Evolutionary conservation across 1,140 invertebrate genomes (phyloP).

Genomic region (Hyles vespertilio): DNA sequence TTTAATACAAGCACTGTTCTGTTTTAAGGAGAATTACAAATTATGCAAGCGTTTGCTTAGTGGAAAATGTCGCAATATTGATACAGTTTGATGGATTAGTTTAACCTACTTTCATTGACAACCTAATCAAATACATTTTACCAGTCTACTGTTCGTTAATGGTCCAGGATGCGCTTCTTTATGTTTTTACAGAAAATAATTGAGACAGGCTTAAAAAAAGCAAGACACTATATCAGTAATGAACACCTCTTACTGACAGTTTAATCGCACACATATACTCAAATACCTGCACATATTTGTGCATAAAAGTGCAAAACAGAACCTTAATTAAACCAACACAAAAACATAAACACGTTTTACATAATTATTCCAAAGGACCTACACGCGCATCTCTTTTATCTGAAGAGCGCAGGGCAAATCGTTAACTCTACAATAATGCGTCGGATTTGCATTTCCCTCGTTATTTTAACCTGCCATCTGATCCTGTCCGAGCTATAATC

Average conservation of each 20-base stretch:
- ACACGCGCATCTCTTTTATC: slow-evolving; percentile 17
- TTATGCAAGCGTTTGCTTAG: slow-evolving; percentile 17
- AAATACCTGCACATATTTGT: too few species aligned
- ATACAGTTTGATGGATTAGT: background rate
- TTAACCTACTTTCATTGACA: background rate
- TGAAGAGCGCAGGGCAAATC: slow-evolving; percentile 20
- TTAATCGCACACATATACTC: too few species aligned
- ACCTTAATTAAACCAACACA: too few species aligned
- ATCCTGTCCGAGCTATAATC: slow-evolving; percentile 42
- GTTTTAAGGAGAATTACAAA: slow-evolving; percentile 17
- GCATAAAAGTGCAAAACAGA: too few species aligned
- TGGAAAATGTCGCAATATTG: background rate
- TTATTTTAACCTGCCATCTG: slow-evolving; percentile 40
- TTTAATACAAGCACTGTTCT: slow-evolving; percentile 28
- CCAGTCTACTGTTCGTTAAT: background rate
- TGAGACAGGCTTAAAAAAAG: too few species aligned
- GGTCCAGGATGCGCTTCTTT: background rate
- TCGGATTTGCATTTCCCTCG: slow-evolving; percentile 41
- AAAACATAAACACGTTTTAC: background rate
- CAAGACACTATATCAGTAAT: too few species aligned
- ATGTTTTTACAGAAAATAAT: background rate
- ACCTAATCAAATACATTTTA: background rate
- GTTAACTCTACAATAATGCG: slow-evolving; percentile 20
- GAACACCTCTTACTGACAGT: too few species aligned
- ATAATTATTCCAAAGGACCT: background rate